Evolutionary conservation across 2,797 vertebrate genomes (phyloP), one percentile per base, ranked within the genome.

Genomic region (Gephyroberyx darwinii): DNA sequence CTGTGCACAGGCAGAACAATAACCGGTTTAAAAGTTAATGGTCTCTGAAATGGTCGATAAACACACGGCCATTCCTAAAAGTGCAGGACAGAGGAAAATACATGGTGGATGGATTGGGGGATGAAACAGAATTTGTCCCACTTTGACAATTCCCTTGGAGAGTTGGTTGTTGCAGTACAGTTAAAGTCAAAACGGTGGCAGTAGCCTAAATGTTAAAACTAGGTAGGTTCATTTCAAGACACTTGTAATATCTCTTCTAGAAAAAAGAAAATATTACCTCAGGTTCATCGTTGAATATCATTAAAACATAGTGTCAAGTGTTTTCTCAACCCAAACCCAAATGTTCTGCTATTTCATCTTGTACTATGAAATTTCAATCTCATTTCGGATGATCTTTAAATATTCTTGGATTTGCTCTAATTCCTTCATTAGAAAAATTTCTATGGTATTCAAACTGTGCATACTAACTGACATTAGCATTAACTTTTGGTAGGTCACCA

Each of bases 21-120:
- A 80, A 69, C 13, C 22, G 47, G 67, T 73, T 83, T 54, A 71
- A 79, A 84, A 76, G 70, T 48, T 81, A 81, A 82, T 84, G 74
- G 54, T 19, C 31, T 83, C 47, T 75, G 43, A 88, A 89, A 82
- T 61, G 63, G 75, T 71, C 65, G 20, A 59, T 81, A 65, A 78
- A 80, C 58, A 81, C 26, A 30, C 30, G 33, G 61, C 52, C 16
- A 48, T 75, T 74, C 60, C 72, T 60, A 63, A 65, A 67, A 35
- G 43, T 56, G 43, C 5, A 52, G 31, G 56, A 72, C 61, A 66
- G 51, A 52, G 39, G 39, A 35, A 50, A 62, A 52, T 65, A 72
- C 45, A 68, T 45, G 4, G 17, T 59, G 61, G 50, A 68, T 56
- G 50, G 22, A 62, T 81, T 58, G 1, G 17, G 22, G 43, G 43